Percentiles rank a stretch among this genome's conserved stretches.
Evolutionary conservation across 2,113 vertebrate genomes (phyloP).

Genomic region (Gobius niger): DNA sequence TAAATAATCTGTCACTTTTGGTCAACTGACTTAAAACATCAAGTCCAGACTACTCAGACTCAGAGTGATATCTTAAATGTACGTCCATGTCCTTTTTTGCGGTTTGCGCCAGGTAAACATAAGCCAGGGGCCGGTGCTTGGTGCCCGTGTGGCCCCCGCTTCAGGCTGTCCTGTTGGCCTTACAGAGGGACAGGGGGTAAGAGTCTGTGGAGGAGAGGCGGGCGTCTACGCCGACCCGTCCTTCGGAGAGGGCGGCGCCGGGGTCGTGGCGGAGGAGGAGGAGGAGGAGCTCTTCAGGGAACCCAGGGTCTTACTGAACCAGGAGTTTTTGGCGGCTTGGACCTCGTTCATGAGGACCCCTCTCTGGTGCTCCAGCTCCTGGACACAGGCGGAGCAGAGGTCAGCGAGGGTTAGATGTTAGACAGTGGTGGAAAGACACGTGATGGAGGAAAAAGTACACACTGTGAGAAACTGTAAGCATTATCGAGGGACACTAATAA

Average conservation of each 20-base stretch:
- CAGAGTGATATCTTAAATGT: no score
- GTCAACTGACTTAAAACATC: no score
- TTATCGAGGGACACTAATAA: no score
- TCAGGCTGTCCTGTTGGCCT: constrained; percentile 14
- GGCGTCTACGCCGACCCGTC: constrained; percentile 71
- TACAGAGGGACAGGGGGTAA: constrained; percentile 67
- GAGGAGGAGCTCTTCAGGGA: constrained; percentile 93
- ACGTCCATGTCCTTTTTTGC: no score
- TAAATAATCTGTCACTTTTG: no score
- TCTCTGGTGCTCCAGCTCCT: constrained; percentile 80
- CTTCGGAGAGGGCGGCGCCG: constrained; percentile 79
- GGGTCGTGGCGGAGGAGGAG: constrained; percentile 79
- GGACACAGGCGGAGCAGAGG: no score
- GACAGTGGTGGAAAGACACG: no score
- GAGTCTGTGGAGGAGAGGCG: constrained; percentile 41
- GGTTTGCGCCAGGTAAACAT: not conserved
- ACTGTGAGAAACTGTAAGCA: no score
- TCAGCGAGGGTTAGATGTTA: no score
- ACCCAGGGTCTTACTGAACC: constrained; percentile 99
- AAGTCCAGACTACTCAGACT: no score
- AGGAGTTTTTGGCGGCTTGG: constrained; percentile 98
- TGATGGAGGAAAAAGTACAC: no score
- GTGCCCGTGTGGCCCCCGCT: not conserved
- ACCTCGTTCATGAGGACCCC: constrained; percentile 97
- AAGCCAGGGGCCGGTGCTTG: constrained; percentile 8